Percentiles rank a stretch among this genome's conserved stretches.
Evolutionary conservation across 2,797 vertebrate genomes (phyloP).

Genomic region (Sebastes melanostomus): DNA sequence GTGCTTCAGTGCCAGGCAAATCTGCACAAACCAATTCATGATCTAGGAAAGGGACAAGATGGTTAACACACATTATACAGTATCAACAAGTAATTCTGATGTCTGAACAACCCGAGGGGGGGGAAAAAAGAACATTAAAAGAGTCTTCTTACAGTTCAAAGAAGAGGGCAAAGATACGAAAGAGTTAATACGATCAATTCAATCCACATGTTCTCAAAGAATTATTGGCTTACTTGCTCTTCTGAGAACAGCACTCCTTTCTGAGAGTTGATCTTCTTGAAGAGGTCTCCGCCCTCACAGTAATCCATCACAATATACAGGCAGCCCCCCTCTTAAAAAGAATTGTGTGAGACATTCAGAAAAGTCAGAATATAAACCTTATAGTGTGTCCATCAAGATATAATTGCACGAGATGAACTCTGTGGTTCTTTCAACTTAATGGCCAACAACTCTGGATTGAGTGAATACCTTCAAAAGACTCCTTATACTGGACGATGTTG

Average conservation of each 20-base stretch:
- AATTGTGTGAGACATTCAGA: neutral
- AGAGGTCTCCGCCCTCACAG: constrained; percentile 97
- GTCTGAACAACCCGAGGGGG: neutral
- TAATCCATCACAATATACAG: constrained; percentile 99
- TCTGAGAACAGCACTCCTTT: constrained; percentile 92
- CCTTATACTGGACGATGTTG: constrained; percentile 95
- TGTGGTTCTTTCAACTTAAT: neutral
- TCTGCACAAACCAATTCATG: constrained; percentile 98
- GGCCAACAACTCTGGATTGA: neutral
- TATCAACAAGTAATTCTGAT: neutral
- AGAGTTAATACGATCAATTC: neutral
- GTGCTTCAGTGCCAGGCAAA: constrained; percentile 96
- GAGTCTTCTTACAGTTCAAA: neutral
- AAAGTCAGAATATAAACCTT: neutral
- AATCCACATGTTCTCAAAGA: neutral
- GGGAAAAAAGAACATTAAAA: neutral
- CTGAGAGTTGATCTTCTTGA: constrained; percentile 97
- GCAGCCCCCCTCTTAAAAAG: constrained; percentile 92
- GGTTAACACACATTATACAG: neutral
- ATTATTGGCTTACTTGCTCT: constrained; percentile 87
- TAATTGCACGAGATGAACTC: neutral
- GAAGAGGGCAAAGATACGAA: neutral
- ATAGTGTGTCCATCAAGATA: neutral
- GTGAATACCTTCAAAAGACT: constrained; percentile 95
- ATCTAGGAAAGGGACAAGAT: constrained; percentile 80